These are phyloP conservation scores for Cephus runcator DNA, from an alignment of 2,888 invertebrate species.

Conservation along the genomic window DNA sequence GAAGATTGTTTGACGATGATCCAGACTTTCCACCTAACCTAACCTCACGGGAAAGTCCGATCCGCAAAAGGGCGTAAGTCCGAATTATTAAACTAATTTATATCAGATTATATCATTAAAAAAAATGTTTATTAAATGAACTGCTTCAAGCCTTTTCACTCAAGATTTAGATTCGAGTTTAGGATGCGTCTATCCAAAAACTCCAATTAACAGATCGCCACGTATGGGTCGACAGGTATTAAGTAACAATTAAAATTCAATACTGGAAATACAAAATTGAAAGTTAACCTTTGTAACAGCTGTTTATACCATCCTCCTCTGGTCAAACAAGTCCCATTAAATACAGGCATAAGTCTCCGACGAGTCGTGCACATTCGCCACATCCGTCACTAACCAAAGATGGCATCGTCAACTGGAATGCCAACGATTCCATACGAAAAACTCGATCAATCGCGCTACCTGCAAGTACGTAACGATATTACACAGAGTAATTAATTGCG, in stretches of 20 bases:
- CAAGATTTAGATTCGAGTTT: constrained; percentile 16
- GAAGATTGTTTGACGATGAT: constrained; percentile 11
- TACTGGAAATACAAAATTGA: background rate
- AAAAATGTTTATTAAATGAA: background rate
- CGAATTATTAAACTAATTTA: background rate
- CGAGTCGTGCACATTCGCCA: constrained; percentile 24
- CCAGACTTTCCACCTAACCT: constrained; percentile 11
- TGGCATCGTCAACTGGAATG: constrained; percentile 17
- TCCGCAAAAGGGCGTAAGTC: constrained; percentile 25
- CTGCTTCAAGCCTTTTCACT: constrained; percentile 20
- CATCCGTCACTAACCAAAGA: constrained; percentile 27
- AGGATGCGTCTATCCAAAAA: constrained; percentile 25
- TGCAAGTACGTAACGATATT: constrained; percentile 15
- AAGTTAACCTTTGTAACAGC: background rate
- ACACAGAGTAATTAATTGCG: background rate
- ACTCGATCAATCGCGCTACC: constrained; percentile 33
- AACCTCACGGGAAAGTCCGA: constrained; percentile 13
- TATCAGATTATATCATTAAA: background rate
- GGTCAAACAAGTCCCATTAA: constrained; percentile 22
- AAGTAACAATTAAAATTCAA: background rate
- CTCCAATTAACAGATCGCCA: constrained; percentile 19
- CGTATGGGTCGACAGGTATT: constrained; percentile 21
- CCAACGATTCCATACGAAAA: constrained; percentile 26
- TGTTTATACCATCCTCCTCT: constrained; percentile 21
- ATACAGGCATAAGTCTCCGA: constrained; percentile 30